Percentiles rank a stretch among this genome's conserved stretches.
Conservation (phyloP, 2,888 invertebrate genomes). For the Pseudanteris insignis region DNA sequence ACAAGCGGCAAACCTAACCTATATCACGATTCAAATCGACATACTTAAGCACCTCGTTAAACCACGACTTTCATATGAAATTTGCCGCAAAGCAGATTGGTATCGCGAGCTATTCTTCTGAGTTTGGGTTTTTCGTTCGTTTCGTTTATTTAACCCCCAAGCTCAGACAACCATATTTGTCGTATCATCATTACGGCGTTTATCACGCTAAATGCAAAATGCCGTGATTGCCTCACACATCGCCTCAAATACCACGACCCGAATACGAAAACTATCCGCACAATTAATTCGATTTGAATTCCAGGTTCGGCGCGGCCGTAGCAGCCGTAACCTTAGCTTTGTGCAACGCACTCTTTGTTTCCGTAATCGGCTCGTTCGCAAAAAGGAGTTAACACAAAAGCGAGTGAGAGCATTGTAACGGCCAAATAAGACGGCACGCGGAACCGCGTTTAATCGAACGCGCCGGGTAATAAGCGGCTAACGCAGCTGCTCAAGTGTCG, state of each 20-base stretch:
- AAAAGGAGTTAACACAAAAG: slow-evolving; percentile 32
- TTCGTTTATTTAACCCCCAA: slow-evolving; percentile 7
- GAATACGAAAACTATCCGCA: slow-evolving; percentile 17
- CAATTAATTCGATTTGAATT: slow-evolving; percentile 38
- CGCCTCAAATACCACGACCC: slow-evolving; percentile 26
- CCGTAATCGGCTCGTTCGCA: slow-evolving; percentile 19
- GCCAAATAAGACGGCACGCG: slow-evolving; percentile 32
- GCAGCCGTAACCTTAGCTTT: slow-evolving; percentile 18
- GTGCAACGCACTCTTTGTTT: slow-evolving; percentile 36
- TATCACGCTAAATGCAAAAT: slow-evolving; percentile 27
- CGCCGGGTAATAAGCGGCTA: slow-evolving; percentile 15
- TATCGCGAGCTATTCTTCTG: slow-evolving; percentile 16
- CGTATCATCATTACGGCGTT: slow-evolving; percentile 28
- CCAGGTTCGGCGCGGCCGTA: not conserved
- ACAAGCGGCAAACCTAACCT: no score
- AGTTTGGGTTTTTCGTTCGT: slow-evolving; percentile 1
- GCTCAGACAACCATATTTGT: slow-evolving; percentile 12
- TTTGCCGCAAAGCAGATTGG: slow-evolving; percentile 1
- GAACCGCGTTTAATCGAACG: slow-evolving; percentile 28
- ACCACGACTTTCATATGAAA: slow-evolving; percentile 11
- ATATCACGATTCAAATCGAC: no score
- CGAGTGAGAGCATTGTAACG: slow-evolving; percentile 33
- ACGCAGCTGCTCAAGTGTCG: not conserved
- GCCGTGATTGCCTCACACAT: slow-evolving; percentile 15
- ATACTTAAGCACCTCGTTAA: not conserved